Percentiles rank a stretch among this genome's conserved stretches.
Conservation (phyloP, 2,888 invertebrate species). For the Ptychoptera albimana region DNA sequence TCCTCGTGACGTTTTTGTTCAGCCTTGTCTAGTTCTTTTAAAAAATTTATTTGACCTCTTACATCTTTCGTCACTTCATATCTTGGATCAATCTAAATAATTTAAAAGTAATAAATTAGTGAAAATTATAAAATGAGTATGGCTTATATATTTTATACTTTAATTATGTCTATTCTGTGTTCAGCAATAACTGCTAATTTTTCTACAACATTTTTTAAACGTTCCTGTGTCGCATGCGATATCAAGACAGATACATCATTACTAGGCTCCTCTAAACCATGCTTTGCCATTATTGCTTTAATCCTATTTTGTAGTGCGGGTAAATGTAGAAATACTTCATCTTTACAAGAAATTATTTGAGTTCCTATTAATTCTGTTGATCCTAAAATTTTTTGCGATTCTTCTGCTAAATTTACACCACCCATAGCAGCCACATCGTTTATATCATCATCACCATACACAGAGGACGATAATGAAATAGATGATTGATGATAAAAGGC, state of each 20-base stretch:
- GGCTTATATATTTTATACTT: constrained; percentile 35
- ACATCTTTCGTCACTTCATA: constrained; percentile 85
- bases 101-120: not conserved
- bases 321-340: constrained; percentile 73
- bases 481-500: constrained; percentile 36
- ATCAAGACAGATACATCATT: constrained; percentile 79
- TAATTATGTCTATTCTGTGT: constrained; percentile 84
- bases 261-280: constrained; percentile 67
- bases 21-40: constrained; percentile 89
- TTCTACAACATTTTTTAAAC: constrained; percentile 78
- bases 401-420: constrained; percentile 92
- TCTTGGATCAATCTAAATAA: constrained; percentile 54
- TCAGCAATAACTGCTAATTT: constrained; percentile 86
- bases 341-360: constrained; percentile 81
- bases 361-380: constrained; percentile 80
- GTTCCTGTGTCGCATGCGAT: constrained; percentile 88
- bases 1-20: constrained; percentile 92
- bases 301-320: constrained; percentile 61
- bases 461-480: constrained; percentile 31
- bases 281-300: constrained; percentile 53
- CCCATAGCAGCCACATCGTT: constrained; percentile 99
- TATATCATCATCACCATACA: constrained; percentile 82
- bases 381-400: constrained; percentile 85
- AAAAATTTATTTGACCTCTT: constrained; percentile 84
- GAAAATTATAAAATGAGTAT: not conserved